Base-by-base conservation (phyloP, 1,140 invertebrate species). In the Drosophila mayri region DNA sequence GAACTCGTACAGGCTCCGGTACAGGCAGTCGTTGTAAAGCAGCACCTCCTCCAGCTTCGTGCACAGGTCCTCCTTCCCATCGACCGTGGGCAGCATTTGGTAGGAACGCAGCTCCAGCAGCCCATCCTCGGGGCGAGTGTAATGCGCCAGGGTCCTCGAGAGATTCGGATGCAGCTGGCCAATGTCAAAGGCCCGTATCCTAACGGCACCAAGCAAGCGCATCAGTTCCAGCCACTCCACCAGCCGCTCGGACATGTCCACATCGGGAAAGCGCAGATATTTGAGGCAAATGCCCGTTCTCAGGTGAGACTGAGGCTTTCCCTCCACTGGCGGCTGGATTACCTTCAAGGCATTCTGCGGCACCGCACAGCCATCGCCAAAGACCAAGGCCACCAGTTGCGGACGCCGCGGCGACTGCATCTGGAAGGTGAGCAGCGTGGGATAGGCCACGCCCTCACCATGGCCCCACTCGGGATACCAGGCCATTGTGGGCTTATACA, bases 11-110 rank as follows among this genome's bases (percentile, higher is more conserved):
- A 98, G 94, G 90, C 98, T 97, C 60, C 97, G 96, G 93, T 99
- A 99, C 2, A 99, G 93, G 91, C 98, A 99, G 91, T 99, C 98
- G 93, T 98, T 99, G 93, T 99, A 99, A 0, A 98, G 97, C 68
- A 99, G 97, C 22, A 99, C 93, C 92, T 99, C 98, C 92, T 98
- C 97, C 79, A 98, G 96, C 4, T 97, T 93, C 82, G 98, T 98
- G 91, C 97, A 95, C 79, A 96, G 96, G 0, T 96, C 96, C 1
- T 96, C 96, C 0, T 4, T 35, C 1, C 41, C 59, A 0, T 47
- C 11, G 0, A 6, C 2, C 20, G 8, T 0, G 4, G 20, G 50
- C 18, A 97, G 96, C 30, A 98, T 91, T 1, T 96, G 97, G 25
- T 98, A 93, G 0, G 96, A 95, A 1, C 97, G 97, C 18, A 98